phyloP scores from a whole-genome alignment of 2,797 vertebrate species.

The Pyrocephalus nanus region DNA sequence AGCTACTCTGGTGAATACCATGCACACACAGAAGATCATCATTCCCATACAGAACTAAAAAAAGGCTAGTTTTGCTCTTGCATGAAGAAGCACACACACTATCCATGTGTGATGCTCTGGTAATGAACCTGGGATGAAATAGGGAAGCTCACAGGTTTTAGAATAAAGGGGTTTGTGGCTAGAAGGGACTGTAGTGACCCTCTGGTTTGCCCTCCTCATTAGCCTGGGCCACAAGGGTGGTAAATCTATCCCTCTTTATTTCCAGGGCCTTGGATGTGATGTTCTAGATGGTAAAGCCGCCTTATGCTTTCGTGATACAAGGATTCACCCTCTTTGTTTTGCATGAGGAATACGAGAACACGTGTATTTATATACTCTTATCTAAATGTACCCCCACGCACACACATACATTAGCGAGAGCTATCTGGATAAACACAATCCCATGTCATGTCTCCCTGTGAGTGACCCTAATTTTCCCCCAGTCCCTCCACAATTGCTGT shows the following conservation, averaged over 20 bases:
- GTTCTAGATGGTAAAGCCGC: background rate
- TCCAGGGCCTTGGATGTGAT: background rate
- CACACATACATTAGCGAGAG: background rate
- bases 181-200: background rate
- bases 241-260: constrained; percentile 10
- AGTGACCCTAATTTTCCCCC: constrained; percentile 45
- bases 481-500: constrained; percentile 26
- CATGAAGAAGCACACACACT: background rate
- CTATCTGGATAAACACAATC: constrained; percentile 48
- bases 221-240: background rate
- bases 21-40: background rate
- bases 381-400: constrained; percentile 12
- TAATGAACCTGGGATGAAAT: background rate
- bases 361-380: constrained; percentile 40
- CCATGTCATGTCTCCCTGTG: constrained; percentile 37
- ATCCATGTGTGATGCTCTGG: background rate
- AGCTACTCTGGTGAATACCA: background rate
- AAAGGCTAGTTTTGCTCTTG: background rate
- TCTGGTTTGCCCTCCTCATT: background rate
- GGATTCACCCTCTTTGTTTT: constrained; percentile 28
- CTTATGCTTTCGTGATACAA: background rate
- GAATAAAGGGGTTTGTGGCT: background rate
- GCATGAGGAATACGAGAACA: background rate
- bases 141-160: background rate
- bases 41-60: background rate